A percentile compares a stretch with the other conserved stretches of the same genome.
These are phyloP conservation scores for Cebidichthys violaceus DNA, from an alignment of 2,113 vertebrate genomes.

Conservation along the genomic window DNA sequence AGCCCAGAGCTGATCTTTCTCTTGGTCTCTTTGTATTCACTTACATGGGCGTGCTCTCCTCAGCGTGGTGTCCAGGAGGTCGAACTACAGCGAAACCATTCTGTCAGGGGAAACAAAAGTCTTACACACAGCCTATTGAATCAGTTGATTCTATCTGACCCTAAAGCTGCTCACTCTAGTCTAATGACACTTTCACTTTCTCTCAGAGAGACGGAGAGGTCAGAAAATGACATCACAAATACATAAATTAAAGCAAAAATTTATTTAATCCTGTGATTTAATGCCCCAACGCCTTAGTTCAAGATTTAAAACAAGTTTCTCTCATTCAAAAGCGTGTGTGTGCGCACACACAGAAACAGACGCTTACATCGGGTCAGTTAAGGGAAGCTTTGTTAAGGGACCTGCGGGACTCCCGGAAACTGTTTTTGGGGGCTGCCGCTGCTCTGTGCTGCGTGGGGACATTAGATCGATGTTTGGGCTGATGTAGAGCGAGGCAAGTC, in stretches of 20 bases:
- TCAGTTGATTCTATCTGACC: background rate
- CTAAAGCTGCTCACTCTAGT: background rate
- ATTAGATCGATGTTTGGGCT: conserved; percentile 69
- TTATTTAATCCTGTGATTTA: too few relatives aligned
- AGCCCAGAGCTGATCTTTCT: background rate
- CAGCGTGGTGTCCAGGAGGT: conserved; percentile 96
- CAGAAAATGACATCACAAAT: background rate
- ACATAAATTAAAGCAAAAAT: background rate
- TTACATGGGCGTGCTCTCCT: conserved; percentile 98
- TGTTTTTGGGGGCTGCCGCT: conserved; percentile 47
- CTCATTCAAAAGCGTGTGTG: background rate
- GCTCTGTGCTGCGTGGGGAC: conserved; percentile 56
- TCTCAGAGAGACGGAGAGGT: background rate
- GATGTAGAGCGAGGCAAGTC: conserved; percentile 65
- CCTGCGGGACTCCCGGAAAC: conserved; percentile 32
- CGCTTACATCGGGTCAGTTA: conserved; percentile 39
- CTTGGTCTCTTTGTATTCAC: conserved; percentile 45
- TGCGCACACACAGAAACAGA: conserved; percentile 26
- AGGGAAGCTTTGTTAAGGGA: conserved; percentile 51
- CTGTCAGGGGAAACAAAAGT: conserved; percentile 72
- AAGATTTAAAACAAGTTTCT: conserved; percentile 3
- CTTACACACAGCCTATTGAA: conserved; percentile 14
- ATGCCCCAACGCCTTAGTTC: background rate
- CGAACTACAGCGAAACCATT: conserved; percentile 98
- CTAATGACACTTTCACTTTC: background rate